Evolutionary conservation across 2,113 vertebrate genomes (phyloP).

Genomic region (Nanger granti): DNA sequence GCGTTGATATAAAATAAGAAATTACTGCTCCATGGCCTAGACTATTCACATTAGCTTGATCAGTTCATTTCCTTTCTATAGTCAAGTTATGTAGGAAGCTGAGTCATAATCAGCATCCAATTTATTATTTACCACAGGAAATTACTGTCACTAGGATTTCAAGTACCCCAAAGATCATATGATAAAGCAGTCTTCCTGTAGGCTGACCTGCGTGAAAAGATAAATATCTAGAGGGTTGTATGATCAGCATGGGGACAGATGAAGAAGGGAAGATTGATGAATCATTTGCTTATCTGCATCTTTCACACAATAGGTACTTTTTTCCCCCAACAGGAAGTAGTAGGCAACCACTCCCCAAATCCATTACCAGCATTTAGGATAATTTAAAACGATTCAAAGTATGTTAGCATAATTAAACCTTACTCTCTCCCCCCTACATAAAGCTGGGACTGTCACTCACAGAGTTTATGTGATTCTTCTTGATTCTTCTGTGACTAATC

Average conservation of each 20-base stretch:
- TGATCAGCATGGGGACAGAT: not conserved
- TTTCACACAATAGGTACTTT: not conserved
- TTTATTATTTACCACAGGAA: conserved; percentile 38
- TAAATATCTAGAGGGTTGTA: not conserved
- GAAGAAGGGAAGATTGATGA: not conserved
- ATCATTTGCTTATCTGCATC: not conserved
- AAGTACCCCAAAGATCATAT: not conserved
- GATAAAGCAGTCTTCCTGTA: not conserved
- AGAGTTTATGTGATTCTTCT: not conserved
- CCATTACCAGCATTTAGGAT: not conserved
- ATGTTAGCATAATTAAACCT: not conserved
- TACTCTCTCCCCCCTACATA: not conserved
- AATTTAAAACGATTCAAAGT: not conserved
- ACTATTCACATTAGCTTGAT: not conserved
- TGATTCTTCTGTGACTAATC: not conserved
- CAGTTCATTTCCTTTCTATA: not conserved
- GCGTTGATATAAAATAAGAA: conserved; percentile 1
- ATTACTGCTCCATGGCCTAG: not conserved
- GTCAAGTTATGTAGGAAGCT: not conserved
- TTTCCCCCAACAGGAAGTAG: not conserved
- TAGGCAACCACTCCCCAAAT: not conserved
- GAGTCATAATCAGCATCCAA: not conserved
- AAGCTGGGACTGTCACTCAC: not conserved
- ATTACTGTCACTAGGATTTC: not conserved
- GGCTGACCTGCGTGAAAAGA: not conserved